Evolutionary conservation across 2,888 invertebrate species (phyloP).

Genomic region (Trachelus iudaicus): DNA sequence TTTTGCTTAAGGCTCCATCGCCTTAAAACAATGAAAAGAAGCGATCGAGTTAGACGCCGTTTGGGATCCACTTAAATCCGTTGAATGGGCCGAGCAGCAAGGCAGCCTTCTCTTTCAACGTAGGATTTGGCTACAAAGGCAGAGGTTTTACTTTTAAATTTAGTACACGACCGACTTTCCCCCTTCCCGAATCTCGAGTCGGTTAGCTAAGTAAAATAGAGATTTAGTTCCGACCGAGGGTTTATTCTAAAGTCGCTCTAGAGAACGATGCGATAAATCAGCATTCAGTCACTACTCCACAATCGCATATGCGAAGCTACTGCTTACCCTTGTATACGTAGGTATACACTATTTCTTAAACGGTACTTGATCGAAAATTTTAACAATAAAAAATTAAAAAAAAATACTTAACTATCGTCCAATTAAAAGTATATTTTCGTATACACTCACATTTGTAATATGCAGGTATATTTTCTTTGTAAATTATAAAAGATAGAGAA

Average conservation of each 20-base stretch:
- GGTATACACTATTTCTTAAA: neutral
- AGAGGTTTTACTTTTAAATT: conserved; percentile 62
- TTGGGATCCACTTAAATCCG: conserved; percentile 55
- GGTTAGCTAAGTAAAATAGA: conserved; percentile 55
- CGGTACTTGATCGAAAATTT: neutral
- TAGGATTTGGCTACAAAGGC: conserved; percentile 59
- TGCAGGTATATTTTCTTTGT: neutral
- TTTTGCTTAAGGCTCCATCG: conserved; percentile 24
- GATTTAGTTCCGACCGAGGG: conserved; percentile 48
- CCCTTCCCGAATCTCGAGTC: conserved; percentile 29
- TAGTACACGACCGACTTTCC: conserved; percentile 53
- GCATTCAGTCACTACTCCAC: conserved; percentile 21
- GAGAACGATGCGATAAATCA: conserved; percentile 34
- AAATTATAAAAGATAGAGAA: neutral
- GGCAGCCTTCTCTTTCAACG: conserved; percentile 53
- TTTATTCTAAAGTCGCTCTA: conserved; percentile 47
- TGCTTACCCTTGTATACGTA: neutral
- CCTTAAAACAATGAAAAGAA: conserved; percentile 34
- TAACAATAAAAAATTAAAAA: neutral
- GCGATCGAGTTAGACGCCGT: conserved; percentile 25
- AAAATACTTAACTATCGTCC: neutral
- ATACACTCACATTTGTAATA: neutral
- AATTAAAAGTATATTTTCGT: neutral
- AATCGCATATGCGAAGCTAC: neutral
- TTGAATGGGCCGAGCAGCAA: conserved; percentile 42